phyloP scores from a whole-genome alignment of 2,797 vertebrate species.

The Astyanax mexicanus region DNA sequence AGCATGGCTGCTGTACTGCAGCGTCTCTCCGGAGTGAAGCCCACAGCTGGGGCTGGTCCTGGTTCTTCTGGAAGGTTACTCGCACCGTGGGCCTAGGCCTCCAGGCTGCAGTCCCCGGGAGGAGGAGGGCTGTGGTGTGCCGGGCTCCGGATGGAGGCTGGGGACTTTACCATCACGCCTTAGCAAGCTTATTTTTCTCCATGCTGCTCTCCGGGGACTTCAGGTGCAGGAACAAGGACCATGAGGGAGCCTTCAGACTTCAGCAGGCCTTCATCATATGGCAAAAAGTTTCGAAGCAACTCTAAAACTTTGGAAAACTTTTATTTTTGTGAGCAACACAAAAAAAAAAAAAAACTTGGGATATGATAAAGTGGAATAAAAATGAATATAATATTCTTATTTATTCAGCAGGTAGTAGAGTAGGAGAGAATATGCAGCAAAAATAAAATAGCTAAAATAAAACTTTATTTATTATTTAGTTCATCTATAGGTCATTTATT shows the following conservation, averaged over 20 bases:
- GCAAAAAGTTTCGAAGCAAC: background rate
- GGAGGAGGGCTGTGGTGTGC: background rate
- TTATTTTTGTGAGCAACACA: background rate
- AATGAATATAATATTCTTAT: no score
- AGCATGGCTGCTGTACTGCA: background rate
- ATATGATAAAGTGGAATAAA: no score
- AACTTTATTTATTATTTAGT: no score
- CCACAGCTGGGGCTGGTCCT: background rate
- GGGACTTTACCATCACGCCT: constrained; percentile 14
- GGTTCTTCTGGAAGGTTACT: background rate
- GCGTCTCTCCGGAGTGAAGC: constrained; percentile 2
- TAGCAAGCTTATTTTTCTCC: background rate
- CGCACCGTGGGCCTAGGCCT: background rate
- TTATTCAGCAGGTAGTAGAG: no score
- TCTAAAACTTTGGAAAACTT: background rate
- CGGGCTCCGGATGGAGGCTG: background rate
- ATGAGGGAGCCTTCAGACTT: background rate
- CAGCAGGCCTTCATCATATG: background rate
- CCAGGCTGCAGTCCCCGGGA: background rate
- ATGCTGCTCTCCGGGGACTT: background rate
- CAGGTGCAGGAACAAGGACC: constrained; percentile 2
- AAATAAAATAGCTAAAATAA: no score
- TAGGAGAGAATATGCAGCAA: no score
- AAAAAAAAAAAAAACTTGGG: no score
- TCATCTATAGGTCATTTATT: no score